Percentiles rank a stretch among this genome's conserved stretches.
Conservation (phyloP, 1,140 invertebrate species). For the Limonius californicus region DNA sequence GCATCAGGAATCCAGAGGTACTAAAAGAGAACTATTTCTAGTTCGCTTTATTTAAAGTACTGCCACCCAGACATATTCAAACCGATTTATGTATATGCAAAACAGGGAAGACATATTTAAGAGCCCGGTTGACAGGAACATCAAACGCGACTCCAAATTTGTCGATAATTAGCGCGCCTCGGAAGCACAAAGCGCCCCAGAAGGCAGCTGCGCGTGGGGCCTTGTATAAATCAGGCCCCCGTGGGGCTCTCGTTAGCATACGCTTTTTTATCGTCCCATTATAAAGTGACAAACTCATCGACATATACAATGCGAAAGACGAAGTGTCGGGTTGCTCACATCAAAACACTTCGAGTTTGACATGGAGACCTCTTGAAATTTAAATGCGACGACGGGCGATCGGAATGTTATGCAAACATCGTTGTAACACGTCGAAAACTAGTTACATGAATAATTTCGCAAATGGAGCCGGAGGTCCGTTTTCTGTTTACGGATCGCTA, state of each 20-base stretch:
- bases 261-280: conserved; percentile 14
- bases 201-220: conserved; percentile 6
- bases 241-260: conserved; percentile 2
- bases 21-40: too few relatives aligned
- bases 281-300: conserved; percentile 15
- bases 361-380: conserved; percentile 16
- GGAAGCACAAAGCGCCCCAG: neutral
- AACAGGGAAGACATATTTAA: too few relatives aligned
- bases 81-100: too few relatives aligned
- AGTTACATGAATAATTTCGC: neutral
- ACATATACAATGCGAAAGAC: neutral
- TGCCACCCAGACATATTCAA: too few relatives aligned
- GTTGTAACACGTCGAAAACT: neutral
- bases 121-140: neutral
- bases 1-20: too few relatives aligned
- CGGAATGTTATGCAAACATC: conserved; percentile 13
- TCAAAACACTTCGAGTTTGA: conserved; percentile 13
- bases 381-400: neutral
- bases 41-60: too few relatives aligned
- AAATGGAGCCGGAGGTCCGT: too few relatives aligned
- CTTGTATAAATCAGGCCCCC: neutral
- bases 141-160: neutral
- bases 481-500: neutral
- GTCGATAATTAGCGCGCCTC: conserved; percentile 1
- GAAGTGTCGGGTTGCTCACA: conserved; percentile 17